Conservation (phyloP, 2,888 invertebrate species). For the Aspidiotus rigidus region DNA sequence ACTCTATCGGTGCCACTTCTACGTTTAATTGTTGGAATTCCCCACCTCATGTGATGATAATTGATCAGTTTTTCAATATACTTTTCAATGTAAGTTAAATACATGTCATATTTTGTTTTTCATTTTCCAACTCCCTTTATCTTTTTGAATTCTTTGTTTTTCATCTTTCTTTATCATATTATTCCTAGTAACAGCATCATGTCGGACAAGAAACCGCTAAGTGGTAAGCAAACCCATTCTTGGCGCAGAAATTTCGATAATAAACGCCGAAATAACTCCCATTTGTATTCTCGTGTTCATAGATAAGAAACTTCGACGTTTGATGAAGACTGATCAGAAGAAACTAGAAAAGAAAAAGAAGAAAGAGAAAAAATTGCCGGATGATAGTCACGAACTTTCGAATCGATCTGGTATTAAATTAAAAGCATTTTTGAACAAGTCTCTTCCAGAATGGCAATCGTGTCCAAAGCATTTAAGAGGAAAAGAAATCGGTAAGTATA, state of each 20-base stretch:
- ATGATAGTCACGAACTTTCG: neutral
- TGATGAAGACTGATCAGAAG: conserved; percentile 6
- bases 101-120: too few relatives aligned
- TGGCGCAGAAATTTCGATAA: neutral
- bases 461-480: conserved; percentile 22
- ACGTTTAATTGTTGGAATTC: too few relatives aligned
- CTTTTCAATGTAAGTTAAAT: too few relatives aligned
- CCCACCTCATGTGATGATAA: neutral
- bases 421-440: neutral
- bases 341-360: neutral
- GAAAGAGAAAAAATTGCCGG: neutral
- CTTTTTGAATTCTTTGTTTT: too few relatives aligned
- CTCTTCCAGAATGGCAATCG: conserved; percentile 12
- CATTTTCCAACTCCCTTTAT: too few relatives aligned
- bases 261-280: neutral
- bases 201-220: conserved; percentile 15
- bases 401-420: too few relatives aligned
- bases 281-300: neutral
- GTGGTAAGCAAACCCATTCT: neutral
- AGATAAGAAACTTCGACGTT: conserved; percentile 23
- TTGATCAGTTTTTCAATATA: neutral
- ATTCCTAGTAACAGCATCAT: neutral
- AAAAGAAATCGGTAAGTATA: conserved; percentile 14
- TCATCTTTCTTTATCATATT: too few relatives aligned
- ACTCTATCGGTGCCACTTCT: too few relatives aligned